Conservation (phyloP, 2,113 vertebrate species). For the Halcyon senegalensis region DNA sequence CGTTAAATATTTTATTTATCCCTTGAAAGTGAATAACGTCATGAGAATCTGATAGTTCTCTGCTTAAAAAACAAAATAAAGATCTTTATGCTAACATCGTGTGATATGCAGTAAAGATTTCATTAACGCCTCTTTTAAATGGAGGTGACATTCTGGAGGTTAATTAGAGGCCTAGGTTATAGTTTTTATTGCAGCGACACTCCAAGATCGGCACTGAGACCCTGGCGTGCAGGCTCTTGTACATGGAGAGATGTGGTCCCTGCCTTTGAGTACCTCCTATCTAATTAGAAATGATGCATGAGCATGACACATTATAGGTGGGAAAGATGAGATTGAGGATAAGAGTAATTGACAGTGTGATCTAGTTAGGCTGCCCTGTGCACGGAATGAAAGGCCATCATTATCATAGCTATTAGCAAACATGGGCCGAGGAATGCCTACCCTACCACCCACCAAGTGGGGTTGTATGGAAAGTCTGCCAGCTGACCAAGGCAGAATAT, state of each 20-base stretch:
- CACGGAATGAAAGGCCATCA: background rate
- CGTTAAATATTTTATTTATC: background rate
- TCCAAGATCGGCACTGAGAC: background rate
- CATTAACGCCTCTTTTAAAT: background rate
- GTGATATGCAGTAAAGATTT: background rate
- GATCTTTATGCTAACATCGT: accelerated
- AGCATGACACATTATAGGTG: background rate
- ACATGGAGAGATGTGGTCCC: accelerated
- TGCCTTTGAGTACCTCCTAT: background rate
- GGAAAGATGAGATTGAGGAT: background rate
- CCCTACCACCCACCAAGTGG: background rate
- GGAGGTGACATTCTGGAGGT: background rate
- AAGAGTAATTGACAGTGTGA: background rate
- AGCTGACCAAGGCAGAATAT: background rate
- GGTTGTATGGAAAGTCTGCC: accelerated
- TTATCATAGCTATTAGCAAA: background rate
- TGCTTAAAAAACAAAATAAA: background rate
- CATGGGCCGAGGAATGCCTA: background rate
- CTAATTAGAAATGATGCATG: background rate
- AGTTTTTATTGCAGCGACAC: background rate
- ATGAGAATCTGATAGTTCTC: background rate
- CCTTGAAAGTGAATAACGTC: background rate
- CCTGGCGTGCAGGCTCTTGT: background rate
- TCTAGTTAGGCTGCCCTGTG: background rate
- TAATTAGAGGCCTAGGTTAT: background rate